Evolutionary conservation across 2,797 vertebrate genomes (phyloP).

Genomic region (Helicolenus hilgendorfi): DNA sequence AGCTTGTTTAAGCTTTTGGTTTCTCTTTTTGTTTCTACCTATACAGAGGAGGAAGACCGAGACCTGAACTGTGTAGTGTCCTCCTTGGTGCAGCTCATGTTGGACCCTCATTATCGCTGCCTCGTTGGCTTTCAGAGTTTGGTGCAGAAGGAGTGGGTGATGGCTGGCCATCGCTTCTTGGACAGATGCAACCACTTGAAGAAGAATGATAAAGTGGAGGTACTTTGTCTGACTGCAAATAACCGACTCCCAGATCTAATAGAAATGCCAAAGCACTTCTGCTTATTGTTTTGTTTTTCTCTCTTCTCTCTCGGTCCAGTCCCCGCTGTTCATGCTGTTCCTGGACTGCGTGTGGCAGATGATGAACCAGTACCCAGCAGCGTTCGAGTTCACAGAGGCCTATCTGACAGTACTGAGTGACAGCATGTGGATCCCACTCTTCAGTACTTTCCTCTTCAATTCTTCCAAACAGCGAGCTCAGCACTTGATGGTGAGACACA

Average conservation of each 20-base stretch:
- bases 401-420: slow-evolving; percentile 95
- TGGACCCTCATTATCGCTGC: slow-evolving; percentile 96
- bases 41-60: slow-evolving; percentile 95
- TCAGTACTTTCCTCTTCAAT: slow-evolving; percentile 98
- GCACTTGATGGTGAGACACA: slow-evolving; percentile 92
- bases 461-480: slow-evolving; percentile 94
- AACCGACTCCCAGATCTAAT: background rate
- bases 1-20: background rate
- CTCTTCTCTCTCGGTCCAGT: slow-evolving; percentile 82
- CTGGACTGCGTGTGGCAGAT: slow-evolving; percentile 98
- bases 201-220: slow-evolving; percentile 95
- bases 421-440: slow-evolving; percentile 95
- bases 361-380: slow-evolving; percentile 95
- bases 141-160: slow-evolving; percentile 99
- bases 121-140: slow-evolving; percentile 96
- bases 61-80: slow-evolving; percentile 96
- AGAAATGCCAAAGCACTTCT: background rate
- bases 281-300: background rate
- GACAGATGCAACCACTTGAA: slow-evolving; percentile 98
- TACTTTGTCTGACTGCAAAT: slow-evolving; percentile 69
- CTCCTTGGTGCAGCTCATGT: slow-evolving; percentile 96
- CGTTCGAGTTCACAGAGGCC: slow-evolving; percentile 96
- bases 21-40: slow-evolving; percentile 17
- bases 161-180: slow-evolving; percentile 96
- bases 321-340: slow-evolving; percentile 96